Evolutionary conservation across 2,797 vertebrate species (phyloP).

Genomic region (Ptychadena robeensis): DNA sequence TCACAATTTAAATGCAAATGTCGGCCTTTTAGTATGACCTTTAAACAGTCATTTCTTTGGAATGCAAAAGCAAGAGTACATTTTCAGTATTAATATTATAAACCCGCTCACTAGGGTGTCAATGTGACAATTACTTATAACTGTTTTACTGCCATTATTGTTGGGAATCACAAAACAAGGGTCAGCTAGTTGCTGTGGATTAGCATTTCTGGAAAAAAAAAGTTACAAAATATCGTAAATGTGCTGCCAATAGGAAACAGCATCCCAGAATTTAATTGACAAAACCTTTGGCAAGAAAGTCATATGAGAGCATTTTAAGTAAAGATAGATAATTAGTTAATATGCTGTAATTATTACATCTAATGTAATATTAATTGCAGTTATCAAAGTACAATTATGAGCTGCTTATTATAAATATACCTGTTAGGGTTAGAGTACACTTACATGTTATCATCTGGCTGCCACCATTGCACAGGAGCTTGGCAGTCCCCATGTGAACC

Average conservation of each 20-base stretch:
- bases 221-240: not conserved
- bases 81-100: conserved; percentile 69
- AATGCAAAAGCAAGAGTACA: conserved; percentile 71
- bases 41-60: conserved; percentile 73
- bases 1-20: conserved; percentile 82
- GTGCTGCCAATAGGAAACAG: not conserved
- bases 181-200: not conserved
- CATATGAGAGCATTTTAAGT: not conserved
- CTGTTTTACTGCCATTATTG: conserved; percentile 39
- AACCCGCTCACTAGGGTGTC: conserved; percentile 60
- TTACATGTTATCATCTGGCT: too few species aligned
- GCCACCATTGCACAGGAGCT: too few species aligned
- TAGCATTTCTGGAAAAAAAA: conserved; percentile 22
- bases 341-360: not conserved
- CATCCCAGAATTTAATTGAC: not conserved
- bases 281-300: not conserved
- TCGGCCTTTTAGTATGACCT: conserved; percentile 76
- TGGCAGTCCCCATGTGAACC: too few species aligned
- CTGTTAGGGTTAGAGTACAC: too few species aligned
- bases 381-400: too few species aligned
- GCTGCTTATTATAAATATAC: too few species aligned
- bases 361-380: too few species aligned
- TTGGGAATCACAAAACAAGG: conserved; percentile 16
- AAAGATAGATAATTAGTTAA: not conserved
- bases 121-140: conserved; percentile 53